Evolutionary conservation across 1,140 invertebrate genomes (phyloP).

Genomic region (Prorops nasuta): DNA sequence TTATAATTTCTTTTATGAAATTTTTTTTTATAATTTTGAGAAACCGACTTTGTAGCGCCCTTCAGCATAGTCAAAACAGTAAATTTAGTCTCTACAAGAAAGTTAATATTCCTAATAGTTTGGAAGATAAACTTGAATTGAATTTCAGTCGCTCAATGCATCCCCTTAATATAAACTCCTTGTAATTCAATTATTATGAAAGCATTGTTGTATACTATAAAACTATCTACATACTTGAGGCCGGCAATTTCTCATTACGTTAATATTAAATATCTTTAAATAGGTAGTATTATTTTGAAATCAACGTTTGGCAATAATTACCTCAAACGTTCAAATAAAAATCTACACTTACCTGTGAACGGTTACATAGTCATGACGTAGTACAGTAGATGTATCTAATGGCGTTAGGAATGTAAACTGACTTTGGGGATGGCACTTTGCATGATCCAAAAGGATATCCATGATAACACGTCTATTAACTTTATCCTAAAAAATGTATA

Average conservation of each 20-base stretch:
- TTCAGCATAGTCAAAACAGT: too few species aligned
- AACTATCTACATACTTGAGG: too few species aligned
- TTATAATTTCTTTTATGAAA: too few species aligned
- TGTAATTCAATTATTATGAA: not conserved
- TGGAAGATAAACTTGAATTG: too few species aligned
- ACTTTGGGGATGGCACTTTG: constrained; percentile 58
- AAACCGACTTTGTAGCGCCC: too few species aligned
- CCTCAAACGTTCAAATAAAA: constrained; percentile 12
- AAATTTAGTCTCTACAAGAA: too few species aligned
- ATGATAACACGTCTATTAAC: constrained; percentile 70
- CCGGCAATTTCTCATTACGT: too few species aligned
- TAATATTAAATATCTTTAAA: not conserved
- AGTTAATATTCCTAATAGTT: too few species aligned
- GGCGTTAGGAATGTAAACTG: constrained; percentile 80
- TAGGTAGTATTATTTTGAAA: too few species aligned
- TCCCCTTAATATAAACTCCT: too few species aligned
- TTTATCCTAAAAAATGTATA: constrained; percentile 64
- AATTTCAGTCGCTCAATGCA: too few species aligned
- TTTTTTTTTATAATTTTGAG: too few species aligned
- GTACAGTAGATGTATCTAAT: constrained; percentile 65
- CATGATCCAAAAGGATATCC: constrained; percentile 67
- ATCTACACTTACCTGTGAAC: constrained; percentile 55
- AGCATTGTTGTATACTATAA: not conserved
- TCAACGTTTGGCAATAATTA: constrained; percentile 8
- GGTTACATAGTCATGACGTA: constrained; percentile 54